Base-by-base conservation (phyloP, 2,113 vertebrate species). In the Cephalopterus ornatus region DNA sequence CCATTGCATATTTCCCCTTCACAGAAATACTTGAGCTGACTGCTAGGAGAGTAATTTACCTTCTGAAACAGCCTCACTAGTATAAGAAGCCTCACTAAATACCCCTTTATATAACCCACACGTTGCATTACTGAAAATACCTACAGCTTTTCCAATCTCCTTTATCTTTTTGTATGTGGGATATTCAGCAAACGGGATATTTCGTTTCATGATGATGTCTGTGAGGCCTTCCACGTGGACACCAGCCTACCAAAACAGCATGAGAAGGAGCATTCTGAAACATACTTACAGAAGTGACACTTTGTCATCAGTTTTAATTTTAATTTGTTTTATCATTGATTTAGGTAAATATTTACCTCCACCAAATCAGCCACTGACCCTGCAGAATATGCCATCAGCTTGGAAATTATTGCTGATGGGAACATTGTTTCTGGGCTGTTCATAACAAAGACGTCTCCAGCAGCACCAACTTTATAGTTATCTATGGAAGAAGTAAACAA, bases 141-240 rank as follows among this genome's bases (percentile, higher is more conserved):
- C 79, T 97, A 98, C 98, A 91, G 98, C 89, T 90, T 98, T 98
- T 35, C 99, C 93, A 88, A 98, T 97, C 55, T 97, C 98, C 68
- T 97, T 98, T 91, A 99, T 99, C 88, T 98, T 98, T 96, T 98
- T 98, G 74, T 76, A 85, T 2, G 96, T 24, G 88, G 97, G 89
- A 90, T 65, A 83, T 77, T 91, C 83, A 63, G 84, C 81, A 89
- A 97, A 95, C 5, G 96, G 97, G 50, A 94, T 93, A 22, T 96
- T 97, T 67, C 1, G 62, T 58, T 98, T 99, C 77, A 80, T 37
- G 42, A 99, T 80, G 86, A 97, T 76, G 4, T 99, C 98, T 68
- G 98, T 98, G 44, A 99, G 95, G 80, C 98, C 98, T 88, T 99
- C 98, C 74, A 97, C 98, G 3, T 96, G 98, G 27, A 99, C 78